Conservation (phyloP, 2,888 invertebrate species). For the Pandemis cinnamomeana region DNA sequence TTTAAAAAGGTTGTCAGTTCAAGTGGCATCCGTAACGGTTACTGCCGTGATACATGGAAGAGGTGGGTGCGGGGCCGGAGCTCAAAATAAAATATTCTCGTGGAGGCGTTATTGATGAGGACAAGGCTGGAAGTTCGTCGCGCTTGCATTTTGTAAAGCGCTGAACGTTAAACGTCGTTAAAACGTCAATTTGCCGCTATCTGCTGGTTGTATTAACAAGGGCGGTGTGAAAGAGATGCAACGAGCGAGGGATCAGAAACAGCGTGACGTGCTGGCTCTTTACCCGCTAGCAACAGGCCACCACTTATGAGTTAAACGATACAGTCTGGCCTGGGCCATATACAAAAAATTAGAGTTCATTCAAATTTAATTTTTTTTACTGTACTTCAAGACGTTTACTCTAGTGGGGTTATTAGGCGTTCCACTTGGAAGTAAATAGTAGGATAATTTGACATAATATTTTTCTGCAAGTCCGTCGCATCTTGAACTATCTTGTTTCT, state of each 20-base stretch:
- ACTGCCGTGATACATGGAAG: slow-evolving; percentile 26
- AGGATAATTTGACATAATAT: too few relatives aligned
- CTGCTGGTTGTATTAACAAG: background rate
- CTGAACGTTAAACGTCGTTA: background rate
- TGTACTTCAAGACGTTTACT: too few relatives aligned
- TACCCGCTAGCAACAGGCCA: too few relatives aligned
- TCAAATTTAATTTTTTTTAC: too few relatives aligned
- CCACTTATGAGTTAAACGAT: background rate
- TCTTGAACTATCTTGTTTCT: too few relatives aligned
- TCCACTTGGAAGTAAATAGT: too few relatives aligned
- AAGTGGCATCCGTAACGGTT: background rate
- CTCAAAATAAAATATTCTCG: background rate
- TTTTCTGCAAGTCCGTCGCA: too few relatives aligned
- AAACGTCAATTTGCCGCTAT: background rate
- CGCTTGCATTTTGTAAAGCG: background rate
- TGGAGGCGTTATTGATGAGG: background rate
- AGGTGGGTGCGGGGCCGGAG: background rate
- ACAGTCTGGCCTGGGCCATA: background rate
- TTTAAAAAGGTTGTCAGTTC: background rate
- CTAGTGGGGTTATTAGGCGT: too few relatives aligned
- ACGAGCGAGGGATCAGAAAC: background rate
- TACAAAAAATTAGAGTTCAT: too few relatives aligned
- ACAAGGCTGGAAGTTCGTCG: background rate
- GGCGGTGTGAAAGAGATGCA: background rate
- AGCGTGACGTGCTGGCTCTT: background rate